Evolutionary conservation across 2,113 vertebrate genomes (phyloP), one percentile per base, ranked within the genome.

Genomic region (Dromas ardeola): DNA sequence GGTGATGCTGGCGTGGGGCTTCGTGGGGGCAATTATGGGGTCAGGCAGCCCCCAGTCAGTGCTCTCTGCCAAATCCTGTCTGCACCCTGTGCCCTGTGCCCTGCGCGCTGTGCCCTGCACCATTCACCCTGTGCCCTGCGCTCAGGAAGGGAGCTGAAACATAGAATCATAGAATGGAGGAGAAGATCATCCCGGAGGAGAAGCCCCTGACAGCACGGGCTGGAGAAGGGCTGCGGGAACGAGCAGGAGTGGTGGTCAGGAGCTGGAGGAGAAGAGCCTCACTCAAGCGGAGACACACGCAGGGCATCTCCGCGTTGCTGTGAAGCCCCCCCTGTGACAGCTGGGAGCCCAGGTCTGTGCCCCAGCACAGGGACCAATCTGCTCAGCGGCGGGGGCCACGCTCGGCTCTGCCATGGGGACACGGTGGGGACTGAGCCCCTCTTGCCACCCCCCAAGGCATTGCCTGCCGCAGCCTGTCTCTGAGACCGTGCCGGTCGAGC

Each of bases 331-430:
- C 13, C 27, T 0, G 6, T 26, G 13, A 19, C 59, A 6, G 22
- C 19, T 67, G 2, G 52, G 59, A 56, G 40, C 72, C 5, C 1
- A 2, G n/a, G n/a, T n/a, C n/a, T n/a, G 4, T 1, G 1, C 17
- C 20, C 18, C 52, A 15, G 29, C 32, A 2, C 1, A 1, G 40
- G 55, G 9, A 63, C 40, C 0, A 5, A 72, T 56, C 78, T 55
- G 65, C 43, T 77, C 2, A 0, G 47, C 2, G 0, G 62, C 1
- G 0, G 53, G 56, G 56, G 15, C 59, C 13, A 9, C 1, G 0
- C 32, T 36, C 2, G 0, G 52, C n/a, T 62, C 49, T 38, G 50
- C 22, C 2, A 1, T 8, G 70, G n/a, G 76, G 53, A 67, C 22
- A 4, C 2, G 1, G 10, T 2, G 8, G 74, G 38, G 81, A 15